Base-by-base conservation (phyloP, 2,797 vertebrate species). In the Yasuhikotakia modesta region DNA sequence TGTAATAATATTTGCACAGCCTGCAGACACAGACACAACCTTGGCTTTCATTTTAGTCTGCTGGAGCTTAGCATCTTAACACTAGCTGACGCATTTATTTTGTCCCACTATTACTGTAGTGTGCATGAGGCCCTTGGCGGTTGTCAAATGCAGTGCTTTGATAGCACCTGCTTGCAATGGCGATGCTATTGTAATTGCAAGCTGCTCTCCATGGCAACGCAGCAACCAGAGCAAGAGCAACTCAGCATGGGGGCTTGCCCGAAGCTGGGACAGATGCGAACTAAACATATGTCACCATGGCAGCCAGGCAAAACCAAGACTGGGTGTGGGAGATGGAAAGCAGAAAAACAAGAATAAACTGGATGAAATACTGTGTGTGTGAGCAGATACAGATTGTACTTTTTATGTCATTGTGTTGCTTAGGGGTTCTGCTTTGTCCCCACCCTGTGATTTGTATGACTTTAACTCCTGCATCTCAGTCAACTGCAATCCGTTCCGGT, bases 151-250 rank as follows among this genome's bases (percentile, higher is more conserved):
- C 30, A 63, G 63, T 75, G 79, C 80, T 52, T 80, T 75, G 67
- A 76, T 80, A 82, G 81, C 83, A 85, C 80, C 82, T 85, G 84
- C 82, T 84, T 79, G 70, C 79, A 77, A 81, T 82, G 61, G 81
- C 74, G 81, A 76, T 65, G 7, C 73, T 78, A 70, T 76, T 72
- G 81, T 82, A 84, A 81, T 79, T 75, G 82, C 74, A 79, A 72
- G 82, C 84, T 84, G 85, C 85, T 89, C 82, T 81, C 88, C 87
- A 89, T 91, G 83, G 87, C 87, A 90, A 90, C 88, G 45, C 77
- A 43, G 83, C 70, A 81, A 73, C 80, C 75, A 85, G 82, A 84
- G 61, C 55, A 76, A 79, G 81, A 81, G 73, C 79, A 58, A 78
- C 82, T 85, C 79, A 73, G 85, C 85, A 86, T 87, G 82, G 81